Evolutionary conservation across 1,140 invertebrate species (phyloP).

Genomic region (Agrilus planipennis): DNA sequence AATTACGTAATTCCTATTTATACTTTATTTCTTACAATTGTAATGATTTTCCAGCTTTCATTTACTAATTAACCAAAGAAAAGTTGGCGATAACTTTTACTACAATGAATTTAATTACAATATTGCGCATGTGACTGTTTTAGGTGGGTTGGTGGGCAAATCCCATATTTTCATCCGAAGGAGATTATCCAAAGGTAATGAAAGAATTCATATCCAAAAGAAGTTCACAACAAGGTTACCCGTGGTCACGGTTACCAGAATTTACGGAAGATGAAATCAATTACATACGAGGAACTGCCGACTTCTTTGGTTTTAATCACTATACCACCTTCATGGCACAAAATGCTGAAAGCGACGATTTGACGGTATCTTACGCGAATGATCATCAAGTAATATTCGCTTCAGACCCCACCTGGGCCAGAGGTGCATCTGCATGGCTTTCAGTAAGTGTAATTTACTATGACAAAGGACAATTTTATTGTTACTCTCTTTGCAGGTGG

Average conservation of each 20-base stretch:
- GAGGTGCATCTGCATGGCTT: background rate
- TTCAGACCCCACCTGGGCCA: background rate
- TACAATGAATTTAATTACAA: too few species aligned
- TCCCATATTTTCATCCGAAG: constrained; percentile 38
- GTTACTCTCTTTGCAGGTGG: background rate
- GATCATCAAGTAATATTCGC: background rate
- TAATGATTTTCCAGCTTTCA: background rate
- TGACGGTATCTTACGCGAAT: background rate
- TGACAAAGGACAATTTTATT: background rate
- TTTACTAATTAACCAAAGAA: too few species aligned
- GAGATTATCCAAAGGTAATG: constrained; percentile 43
- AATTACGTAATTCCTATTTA: background rate
- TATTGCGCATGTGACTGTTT: constrained; percentile 13
- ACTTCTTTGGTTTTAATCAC: constrained; percentile 24
- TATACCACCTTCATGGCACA: constrained; percentile 16
- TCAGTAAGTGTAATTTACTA: background rate
- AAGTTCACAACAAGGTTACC: constrained; percentile 34
- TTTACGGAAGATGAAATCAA: constrained; percentile 37
- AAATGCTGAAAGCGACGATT: constrained; percentile 1
- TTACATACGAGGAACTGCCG: constrained; percentile 27
- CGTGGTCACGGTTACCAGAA: constrained; percentile 35
- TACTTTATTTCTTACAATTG: background rate
- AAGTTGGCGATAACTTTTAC: too few species aligned
- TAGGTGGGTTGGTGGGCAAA: constrained; percentile 38
- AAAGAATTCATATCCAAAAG: constrained; percentile 34